phyloP scores from a whole-genome alignment of 2,888 invertebrate species.

The Camponotus fellah region DNA sequence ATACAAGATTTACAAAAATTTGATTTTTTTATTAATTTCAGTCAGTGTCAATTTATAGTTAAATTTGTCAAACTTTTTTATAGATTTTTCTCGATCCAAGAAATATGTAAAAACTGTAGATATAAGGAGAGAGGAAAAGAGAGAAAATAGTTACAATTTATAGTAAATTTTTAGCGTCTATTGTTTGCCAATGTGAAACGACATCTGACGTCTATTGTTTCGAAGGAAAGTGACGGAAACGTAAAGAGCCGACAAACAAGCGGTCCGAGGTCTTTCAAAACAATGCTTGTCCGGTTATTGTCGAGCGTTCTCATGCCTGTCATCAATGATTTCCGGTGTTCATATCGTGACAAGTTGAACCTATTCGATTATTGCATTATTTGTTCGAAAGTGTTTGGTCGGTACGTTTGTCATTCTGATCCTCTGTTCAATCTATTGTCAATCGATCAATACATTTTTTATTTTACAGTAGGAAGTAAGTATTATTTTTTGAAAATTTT shows the following conservation, averaged over 20 bases:
- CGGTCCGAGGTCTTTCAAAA: slow-evolving; percentile 48
- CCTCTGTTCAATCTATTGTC: slow-evolving; percentile 6
- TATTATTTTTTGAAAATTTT: neutral
- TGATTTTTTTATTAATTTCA: neutral
- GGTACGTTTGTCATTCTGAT: slow-evolving; percentile 23
- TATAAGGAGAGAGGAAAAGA: neutral
- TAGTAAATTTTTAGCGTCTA: neutral
- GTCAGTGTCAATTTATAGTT: neutral
- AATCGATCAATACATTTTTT: slow-evolving; percentile 5
- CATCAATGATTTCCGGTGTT: slow-evolving; percentile 59
- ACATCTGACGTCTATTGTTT: slow-evolving; percentile 60
- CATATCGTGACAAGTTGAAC: slow-evolving; percentile 25
- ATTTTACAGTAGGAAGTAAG: neutral
- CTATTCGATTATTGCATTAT: slow-evolving; percentile 42
- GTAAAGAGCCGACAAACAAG: slow-evolving; percentile 57
- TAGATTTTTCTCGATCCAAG: neutral
- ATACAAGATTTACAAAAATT: neutral
- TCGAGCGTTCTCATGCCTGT: slow-evolving; percentile 46
- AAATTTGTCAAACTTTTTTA: neutral
- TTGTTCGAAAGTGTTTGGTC: slow-evolving; percentile 23
- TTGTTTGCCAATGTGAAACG: slow-evolving; percentile 43
- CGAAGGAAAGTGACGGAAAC: slow-evolving; percentile 47
- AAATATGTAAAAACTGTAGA: neutral
- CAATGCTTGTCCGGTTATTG: slow-evolving; percentile 52
- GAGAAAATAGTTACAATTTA: neutral